Conservation (phyloP, 2,797 vertebrate genomes). For the Myotis pilosus region DNA sequence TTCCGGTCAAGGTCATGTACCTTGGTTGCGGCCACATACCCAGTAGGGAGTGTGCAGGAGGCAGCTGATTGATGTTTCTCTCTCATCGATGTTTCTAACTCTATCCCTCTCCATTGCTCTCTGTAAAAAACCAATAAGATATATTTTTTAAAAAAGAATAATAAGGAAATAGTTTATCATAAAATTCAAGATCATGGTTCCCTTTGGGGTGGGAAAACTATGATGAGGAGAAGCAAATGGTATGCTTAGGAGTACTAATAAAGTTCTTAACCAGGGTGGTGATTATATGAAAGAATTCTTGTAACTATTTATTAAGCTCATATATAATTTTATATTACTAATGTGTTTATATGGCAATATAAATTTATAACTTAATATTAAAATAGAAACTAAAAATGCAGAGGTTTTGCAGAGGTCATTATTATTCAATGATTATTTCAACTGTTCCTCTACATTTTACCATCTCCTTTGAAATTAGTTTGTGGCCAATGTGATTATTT, state of each 20-base stretch:
- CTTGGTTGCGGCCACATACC: too few relatives aligned
- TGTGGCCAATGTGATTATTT: conserved; percentile 1
- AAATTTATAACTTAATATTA: neutral
- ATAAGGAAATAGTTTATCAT: neutral
- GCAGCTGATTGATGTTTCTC: too few relatives aligned
- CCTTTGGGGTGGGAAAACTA: neutral
- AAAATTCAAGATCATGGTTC: neutral
- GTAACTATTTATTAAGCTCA: neutral
- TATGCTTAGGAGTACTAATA: neutral
- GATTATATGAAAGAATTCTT: neutral
- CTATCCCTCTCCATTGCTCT: too few relatives aligned
- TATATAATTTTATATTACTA: neutral
- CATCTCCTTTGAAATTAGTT: conserved; percentile 12
- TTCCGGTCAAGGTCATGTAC: too few relatives aligned
- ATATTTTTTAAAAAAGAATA: neutral
- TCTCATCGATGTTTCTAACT: too few relatives aligned
- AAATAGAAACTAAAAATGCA: neutral
- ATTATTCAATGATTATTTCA: neutral
- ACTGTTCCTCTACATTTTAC: neutral
- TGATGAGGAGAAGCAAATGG: neutral
- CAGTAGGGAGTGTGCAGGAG: too few relatives aligned
- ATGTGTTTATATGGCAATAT: neutral
- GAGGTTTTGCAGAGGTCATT: neutral
- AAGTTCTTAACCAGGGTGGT: neutral
- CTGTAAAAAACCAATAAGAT: too few relatives aligned